Base-by-base conservation (phyloP, 2,113 vertebrate genomes). In the Addax nasomaculatus region DNA sequence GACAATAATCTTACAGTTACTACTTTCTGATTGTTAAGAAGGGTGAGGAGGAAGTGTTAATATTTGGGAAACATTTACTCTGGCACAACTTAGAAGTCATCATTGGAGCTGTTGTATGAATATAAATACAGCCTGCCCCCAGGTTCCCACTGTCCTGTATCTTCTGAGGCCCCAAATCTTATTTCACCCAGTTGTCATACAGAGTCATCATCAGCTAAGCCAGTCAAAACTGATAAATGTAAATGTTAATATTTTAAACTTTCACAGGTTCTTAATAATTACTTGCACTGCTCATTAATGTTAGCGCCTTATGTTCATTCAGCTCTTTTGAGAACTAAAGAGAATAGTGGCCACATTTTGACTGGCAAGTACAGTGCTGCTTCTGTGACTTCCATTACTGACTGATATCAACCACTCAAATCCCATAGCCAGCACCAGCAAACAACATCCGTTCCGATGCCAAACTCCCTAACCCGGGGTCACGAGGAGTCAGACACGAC, bases 91-190 rank as follows among this genome's bases (percentile, higher is more conserved):
- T 27, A 29, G 21, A 76, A 91, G 62, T 9, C 33, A 29, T 36
- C 3, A 3, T 2, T 14, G 30, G 55, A 30, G 6, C n/a, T 25
- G 0, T 9, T 49, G 17, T 49, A 5, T 58, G 58, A 60, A 7
- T 29, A 36, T 73, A 47, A 53, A 89, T 7, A 70, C 9, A 80
- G 33, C 45, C 11, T 36, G 25, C 16, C 43, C 27, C 27, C 29
- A 25, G 45, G 25, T 30, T 39, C 43, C 83, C 45, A 49, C 16
- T 8, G 55, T 3, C 62, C 55, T 55, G 6, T 16, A 36, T 85
- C 7, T 19, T 43, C 16, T 57, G 12, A 14, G 55, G n/a, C 57
- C 88, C 64, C 16, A 80, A 88, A 11, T 53, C 27, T 76, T 64
- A 43, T 51, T 70, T 90, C 29, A 96, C 25, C n/a, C 33, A 25